Base-by-base conservation (phyloP, 2,888 invertebrate species). In the Gymnosoma rotundatum region DNA sequence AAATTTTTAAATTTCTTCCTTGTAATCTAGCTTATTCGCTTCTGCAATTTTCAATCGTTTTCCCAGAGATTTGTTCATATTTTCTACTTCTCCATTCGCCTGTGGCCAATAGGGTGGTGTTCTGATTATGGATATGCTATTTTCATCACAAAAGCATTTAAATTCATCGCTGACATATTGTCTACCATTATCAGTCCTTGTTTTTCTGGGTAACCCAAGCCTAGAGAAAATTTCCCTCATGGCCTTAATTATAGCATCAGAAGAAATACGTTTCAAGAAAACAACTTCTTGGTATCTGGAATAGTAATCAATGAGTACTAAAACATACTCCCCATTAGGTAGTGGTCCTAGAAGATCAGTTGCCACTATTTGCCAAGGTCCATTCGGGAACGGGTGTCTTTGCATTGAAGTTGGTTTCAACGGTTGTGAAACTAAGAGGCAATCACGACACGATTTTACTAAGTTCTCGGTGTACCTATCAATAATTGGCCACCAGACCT, bases 131-230 rank as follows among this genome's bases (percentile, higher is more conserved):
- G 70, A 56, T 42, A 87, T 87, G 69, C 78, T 82, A 69, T 79
- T 85, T 36, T 82, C 63, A 10, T 42, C 76, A 52, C 85, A 86
- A 60, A 76, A 86, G 1, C 7, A 16, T 16, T 83, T 86, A 45
- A 86, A 88, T 70, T 86, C 83, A 25, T 80, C 64, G 48, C 86
- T 87, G 20, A 78, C 69, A 66, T 83, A 86, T 72, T 87, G 83
- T 52, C 78, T 76, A 0, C 86, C 86, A 83, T 84, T 87, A 76
- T 86, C 86, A 16, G 82, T 79, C 63, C 86, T 85, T 56, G 86
- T 74, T n/a, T 84, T 69, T 60, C 69, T 78, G 21, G 86, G 83
- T 76, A 78, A 80, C 0, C 83, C 84, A 58, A 84, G 64, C 64
- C 52, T 78, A 18, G 60, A 82, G 38, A 84, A 86, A 45, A 84